Conservation (phyloP, 2,113 vertebrate species). For the Lepidothrix coronata region DNA sequence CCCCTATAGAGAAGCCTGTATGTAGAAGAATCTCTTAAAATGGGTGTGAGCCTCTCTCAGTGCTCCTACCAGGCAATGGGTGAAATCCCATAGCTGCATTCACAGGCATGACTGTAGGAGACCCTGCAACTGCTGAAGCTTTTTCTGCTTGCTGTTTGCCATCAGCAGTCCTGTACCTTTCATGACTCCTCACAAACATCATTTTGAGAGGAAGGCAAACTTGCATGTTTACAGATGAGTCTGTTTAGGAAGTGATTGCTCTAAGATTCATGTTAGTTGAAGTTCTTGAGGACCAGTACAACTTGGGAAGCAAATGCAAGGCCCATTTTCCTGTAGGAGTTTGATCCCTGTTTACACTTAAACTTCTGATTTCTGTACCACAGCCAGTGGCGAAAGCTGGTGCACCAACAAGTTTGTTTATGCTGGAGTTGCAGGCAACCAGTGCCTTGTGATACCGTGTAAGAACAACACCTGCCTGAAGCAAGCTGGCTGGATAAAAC, state of each 20-base stretch:
- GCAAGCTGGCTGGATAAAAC: not conserved
- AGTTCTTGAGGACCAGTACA: not conserved
- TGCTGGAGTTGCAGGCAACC: not conserved
- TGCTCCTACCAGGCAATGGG: not conserved
- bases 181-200: not conserved
- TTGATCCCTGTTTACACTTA: not conserved
- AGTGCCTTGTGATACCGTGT: not conserved
- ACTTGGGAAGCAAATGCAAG: not conserved
- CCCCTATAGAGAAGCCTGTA: not conserved
- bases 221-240: not conserved
- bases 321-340: not conserved
- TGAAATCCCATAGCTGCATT: not conserved
- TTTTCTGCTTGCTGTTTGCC: not conserved
- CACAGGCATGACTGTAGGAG: not conserved
- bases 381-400: not conserved
- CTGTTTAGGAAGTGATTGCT: not conserved
- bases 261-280: not conserved
- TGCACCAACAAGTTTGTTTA: not conserved
- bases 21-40: not conserved
- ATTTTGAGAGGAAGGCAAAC: not conserved
- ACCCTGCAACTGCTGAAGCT: accelerated
- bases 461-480: not conserved
- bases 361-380: not conserved
- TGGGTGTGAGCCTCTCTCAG: not conserved
- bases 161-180: not conserved